These are phyloP conservation scores for Triops longicaudatus DNA, from an alignment of 1,140 invertebrate genomes.

Conservation along the genomic window DNA sequence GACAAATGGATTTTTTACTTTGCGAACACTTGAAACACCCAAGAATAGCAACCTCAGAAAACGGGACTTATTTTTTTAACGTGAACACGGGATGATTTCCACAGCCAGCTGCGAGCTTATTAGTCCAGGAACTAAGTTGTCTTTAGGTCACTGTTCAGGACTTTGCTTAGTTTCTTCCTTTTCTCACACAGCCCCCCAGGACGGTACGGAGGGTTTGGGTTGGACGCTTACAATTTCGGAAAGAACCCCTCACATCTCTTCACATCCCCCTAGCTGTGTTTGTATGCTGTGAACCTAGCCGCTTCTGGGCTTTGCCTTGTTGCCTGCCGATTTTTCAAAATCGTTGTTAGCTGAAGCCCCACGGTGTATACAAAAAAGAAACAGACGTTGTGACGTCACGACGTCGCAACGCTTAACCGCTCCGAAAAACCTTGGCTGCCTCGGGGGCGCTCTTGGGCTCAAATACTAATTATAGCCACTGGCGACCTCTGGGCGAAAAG, in stretches of 20 bases:
- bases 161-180: not conserved
- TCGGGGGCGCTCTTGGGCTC: not conserved
- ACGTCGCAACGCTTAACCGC: not conserved
- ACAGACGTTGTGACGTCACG: not conserved
- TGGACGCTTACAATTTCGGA: not conserved
- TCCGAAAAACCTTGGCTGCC: not conserved
- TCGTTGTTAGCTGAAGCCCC: not conserved
- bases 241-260: not conserved
- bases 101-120: conserved; percentile 14
- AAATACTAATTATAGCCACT: conserved; percentile 8
- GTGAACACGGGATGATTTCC: not conserved
- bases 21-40: not conserved
- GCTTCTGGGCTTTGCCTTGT: not conserved
- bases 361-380: not conserved
- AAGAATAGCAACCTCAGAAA: not conserved
- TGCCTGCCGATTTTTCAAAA: not conserved
- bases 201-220: not conserved
- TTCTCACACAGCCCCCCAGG: not conserved
- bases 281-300: not conserved
- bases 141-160: not conserved
- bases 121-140: conserved; percentile 3
- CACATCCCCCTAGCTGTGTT: not conserved
- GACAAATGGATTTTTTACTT: not conserved
- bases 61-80: not conserved
- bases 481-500: not conserved